Evolutionary conservation across 2,113 vertebrate species (phyloP), one percentile per base, ranked within the genome.

Genomic region (Coryphaenoides rupestris): DNA sequence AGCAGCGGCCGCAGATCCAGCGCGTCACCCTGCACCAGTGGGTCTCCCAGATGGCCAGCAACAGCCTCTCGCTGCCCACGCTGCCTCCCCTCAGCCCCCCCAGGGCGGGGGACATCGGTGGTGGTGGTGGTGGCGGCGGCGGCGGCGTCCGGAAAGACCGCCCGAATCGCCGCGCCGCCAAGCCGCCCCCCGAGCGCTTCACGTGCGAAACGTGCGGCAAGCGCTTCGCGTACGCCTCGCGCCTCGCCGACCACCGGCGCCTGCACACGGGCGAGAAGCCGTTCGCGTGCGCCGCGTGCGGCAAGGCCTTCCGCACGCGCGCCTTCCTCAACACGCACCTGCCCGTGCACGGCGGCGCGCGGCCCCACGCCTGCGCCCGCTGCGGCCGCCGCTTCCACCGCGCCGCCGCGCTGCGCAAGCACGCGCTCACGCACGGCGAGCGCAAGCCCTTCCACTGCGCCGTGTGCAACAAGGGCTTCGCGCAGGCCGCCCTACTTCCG

Each of bases 401-500:
- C 54, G 49, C 86, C 23, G 77, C 81, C 26, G 84, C 76, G 49
- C 16, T 89, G 58, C 72, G 75, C 0, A 89, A 88, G 58, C 87
- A 89, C 75, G 80, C 84, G 60, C 75, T 86, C 0, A 82, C 84
- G 56, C 87, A 89, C 79, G 84, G 72, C 6, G 87, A 84, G 14
- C 84, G 86, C 1, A 89, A 89, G 69, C 87, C 87, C 0, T 88
- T 84, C 77, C 83, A 81, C 76, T 89, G 87, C 53, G 61, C 82
- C 69, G 72, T 89, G 73, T 89, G 87, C 66, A 84, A 87, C 75
- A 89, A 88, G 69, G 86, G 87, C 57, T 88, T 89, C 76, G 88
- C 86, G 0, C 87, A 89, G 77, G 84, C 87, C 70, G 85, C 84
- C n/a, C 23, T 89, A 89, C 71, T 88, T 86, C 78, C 87, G n/a